Evolutionary conservation across 2,888 invertebrate species (phyloP), one percentile per base, ranked within the genome.

Genomic region (Diarsia dahlii): DNA sequence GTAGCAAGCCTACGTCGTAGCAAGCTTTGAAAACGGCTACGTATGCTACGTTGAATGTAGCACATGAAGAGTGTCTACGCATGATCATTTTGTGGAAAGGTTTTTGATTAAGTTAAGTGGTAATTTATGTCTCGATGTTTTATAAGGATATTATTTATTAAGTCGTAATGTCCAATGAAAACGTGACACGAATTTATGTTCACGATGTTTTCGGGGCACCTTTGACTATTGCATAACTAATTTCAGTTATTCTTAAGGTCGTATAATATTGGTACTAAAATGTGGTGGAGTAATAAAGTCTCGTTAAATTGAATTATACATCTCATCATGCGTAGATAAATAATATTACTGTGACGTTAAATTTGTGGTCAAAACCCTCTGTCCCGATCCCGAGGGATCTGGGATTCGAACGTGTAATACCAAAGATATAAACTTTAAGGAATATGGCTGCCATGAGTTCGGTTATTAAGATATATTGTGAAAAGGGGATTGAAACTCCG

Each of bases 251-350:
- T 77, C 20, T 56, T n/a, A 62, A 58, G 65, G 72, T 73, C 79
- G 69, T 23, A n/a, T n/a, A n/a, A n/a, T n/a, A 83, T 73, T 62
- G 79, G 78, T 71, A 70, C 23, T 83, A 56, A 83, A 78, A 83
- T 63, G 13, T 63, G 28, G 67, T 52, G 34, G 56, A 20, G 68
- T 68, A 75, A 80, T 80, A 81, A 74, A 74, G 39, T 60, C 28
- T 18, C 20, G 3, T 74, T 54, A 60, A 81, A 79, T 81, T 81
- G 56, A 79, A 46, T 79, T 81, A 79, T 13, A 62, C 23, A 34
- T 56, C 60, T 56, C 62, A 81, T 63, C 46, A 45, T n/a, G n/a
- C n/a, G 28, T 0, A 54, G n/a, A 81, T 78, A 66, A 60, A 78
- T 52, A 18, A 0, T 74, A 66, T 34, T 81, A 54, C 45, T 15